A percentile compares a stretch with the other conserved stretches of the same genome.
phyloP scores from a whole-genome alignment of 2,888 invertebrate genomes.

The Ormyrus nitidulus region DNA sequence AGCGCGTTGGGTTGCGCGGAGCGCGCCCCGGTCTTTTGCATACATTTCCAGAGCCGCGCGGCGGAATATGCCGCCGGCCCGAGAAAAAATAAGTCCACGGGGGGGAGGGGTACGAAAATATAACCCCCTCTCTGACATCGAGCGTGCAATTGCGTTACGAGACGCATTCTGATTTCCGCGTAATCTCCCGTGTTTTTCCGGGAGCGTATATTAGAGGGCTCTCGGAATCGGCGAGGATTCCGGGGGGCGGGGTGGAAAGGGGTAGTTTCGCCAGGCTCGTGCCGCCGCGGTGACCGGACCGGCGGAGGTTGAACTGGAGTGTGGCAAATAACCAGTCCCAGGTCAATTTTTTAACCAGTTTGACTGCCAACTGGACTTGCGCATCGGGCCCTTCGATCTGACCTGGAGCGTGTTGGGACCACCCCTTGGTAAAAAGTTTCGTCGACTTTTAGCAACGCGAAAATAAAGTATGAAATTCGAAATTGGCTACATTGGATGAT shows the following conservation, averaged over 20 bases:
- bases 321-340: constrained; percentile 32
- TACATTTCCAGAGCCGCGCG: constrained; percentile 67
- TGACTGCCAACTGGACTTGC: neutral
- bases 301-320: constrained; percentile 26
- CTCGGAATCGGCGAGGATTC: neutral
- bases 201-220: neutral
- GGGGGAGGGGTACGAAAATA: constrained; percentile 60
- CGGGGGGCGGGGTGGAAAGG: too few species aligned
- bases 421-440: neutral
- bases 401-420: neutral
- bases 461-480: neutral
- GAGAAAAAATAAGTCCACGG: constrained; percentile 5
- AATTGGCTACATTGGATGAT: too few species aligned
- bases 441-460: neutral
- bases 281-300: neutral
- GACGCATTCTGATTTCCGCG: constrained; percentile 35
- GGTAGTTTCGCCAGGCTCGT: too few species aligned
- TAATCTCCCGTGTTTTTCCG: neutral
- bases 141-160: constrained; percentile 36
- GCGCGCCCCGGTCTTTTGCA: constrained; percentile 72
- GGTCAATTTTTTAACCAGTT: constrained; percentile 45
- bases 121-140: constrained; percentile 22
- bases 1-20: constrained; percentile 71
- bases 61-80: constrained; percentile 66
- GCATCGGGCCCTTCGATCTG: neutral